These are phyloP conservation scores for Archivesica marissinica DNA, from an alignment of 1,140 invertebrate species.

Conservation along the genomic window DNA sequence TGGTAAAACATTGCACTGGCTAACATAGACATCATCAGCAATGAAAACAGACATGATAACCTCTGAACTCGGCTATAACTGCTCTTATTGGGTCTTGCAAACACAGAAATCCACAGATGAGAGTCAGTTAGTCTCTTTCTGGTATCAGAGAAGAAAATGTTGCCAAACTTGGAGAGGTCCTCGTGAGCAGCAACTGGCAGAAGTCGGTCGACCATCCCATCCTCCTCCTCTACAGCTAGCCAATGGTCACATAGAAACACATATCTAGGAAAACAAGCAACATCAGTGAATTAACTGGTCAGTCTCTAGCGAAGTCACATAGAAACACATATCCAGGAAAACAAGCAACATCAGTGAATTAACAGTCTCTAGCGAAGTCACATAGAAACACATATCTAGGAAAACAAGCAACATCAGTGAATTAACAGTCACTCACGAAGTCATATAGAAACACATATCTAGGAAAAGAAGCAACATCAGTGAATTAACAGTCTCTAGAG, in stretches of 20 bases:
- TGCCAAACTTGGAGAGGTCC: constrained; percentile 70
- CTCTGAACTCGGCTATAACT: constrained; percentile 82
- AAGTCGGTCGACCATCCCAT: constrained; percentile 76
- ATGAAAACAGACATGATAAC: constrained; percentile 79
- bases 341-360: too few species aligned
- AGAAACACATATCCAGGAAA: too few species aligned
- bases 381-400: too few species aligned
- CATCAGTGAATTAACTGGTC: too few species aligned
- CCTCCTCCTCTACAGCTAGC: constrained; percentile 82
- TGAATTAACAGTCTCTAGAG: too few species aligned
- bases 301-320: too few species aligned
- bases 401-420: too few species aligned
- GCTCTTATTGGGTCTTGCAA: constrained; percentile 64
- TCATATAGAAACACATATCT: too few species aligned
- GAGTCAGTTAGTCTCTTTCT: constrained; percentile 72
- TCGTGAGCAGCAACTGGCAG: constrained; percentile 69
- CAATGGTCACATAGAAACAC: constrained; percentile 81
- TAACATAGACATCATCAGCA: constrained; percentile 81
- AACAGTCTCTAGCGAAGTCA: too few species aligned
- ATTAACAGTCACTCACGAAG: too few species aligned
- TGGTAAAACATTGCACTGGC: constrained; percentile 83
- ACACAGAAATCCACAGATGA: constrained; percentile 73
- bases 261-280: too few species aligned
- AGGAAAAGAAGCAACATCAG: too few species aligned
- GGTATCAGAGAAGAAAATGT: constrained; percentile 74